A percentile compares a stretch with the other conserved stretches of the same genome.
These are phyloP conservation scores for Antechinus stuartii DNA, from an alignment of 2,113 vertebrate genomes.

Conservation along the genomic window DNA sequence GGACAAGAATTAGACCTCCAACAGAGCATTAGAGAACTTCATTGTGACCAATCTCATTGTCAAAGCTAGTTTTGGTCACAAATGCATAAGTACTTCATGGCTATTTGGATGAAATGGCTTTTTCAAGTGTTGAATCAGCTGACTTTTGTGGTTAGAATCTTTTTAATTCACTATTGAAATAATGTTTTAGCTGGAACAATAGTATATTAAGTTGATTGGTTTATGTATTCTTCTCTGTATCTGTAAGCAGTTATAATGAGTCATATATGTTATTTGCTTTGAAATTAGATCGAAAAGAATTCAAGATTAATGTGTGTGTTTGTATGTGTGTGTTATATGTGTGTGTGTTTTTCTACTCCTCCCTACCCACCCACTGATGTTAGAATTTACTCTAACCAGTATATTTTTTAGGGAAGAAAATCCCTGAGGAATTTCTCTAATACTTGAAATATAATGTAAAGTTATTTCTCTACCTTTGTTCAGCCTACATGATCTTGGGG, in stretches of 20 bases:
- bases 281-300: neutral
- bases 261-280: neutral
- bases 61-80: neutral
- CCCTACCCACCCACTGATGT: neutral
- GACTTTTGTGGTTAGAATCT: neutral
- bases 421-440: neutral
- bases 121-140: neutral
- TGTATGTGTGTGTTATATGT: neutral
- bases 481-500: neutral
- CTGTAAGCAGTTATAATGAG: neutral
- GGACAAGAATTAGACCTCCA: neutral
- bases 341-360: neutral
- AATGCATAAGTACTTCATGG: neutral
- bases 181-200: neutral
- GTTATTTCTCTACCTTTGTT: neutral
- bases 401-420: neutral
- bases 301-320: neutral
- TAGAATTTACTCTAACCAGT: neutral
- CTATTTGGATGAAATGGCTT: neutral
- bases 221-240: neutral
- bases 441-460: neutral
- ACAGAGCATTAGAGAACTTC: neutral
- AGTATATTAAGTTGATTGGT: neutral
- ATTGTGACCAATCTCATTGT: neutral
- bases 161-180: neutral